phyloP scores from a whole-genome alignment of 2,113 vertebrate genomes.

The Brachyhypopomus gauderio region DNA sequence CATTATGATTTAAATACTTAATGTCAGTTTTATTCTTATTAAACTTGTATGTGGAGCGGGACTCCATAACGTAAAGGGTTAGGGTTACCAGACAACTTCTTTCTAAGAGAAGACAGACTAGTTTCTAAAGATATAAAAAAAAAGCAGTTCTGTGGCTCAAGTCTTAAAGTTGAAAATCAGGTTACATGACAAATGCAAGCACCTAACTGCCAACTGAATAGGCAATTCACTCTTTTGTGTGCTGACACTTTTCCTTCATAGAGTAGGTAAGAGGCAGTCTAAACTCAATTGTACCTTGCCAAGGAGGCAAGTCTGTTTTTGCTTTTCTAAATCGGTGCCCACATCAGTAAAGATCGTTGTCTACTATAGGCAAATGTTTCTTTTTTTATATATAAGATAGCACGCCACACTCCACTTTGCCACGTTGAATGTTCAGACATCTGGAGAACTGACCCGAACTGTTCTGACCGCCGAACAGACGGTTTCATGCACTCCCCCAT shows the following conservation, averaged over 20 bases:
- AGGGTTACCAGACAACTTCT: not conserved
- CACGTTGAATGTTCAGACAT: conserved; percentile 43
- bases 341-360: no score
- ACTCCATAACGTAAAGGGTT: not conserved
- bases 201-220: not conserved
- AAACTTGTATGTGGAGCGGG: not conserved
- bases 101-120: conserved; percentile 28
- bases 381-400: not conserved
- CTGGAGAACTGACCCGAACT: conserved; percentile 10
- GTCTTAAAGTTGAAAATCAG: not conserved
- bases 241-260: not conserved
- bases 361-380: not conserved
- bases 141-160: not conserved
- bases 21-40: no score
- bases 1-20: no score
- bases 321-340: no score
- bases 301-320: no score
- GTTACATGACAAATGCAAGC: conserved; percentile 1
- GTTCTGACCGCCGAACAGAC: not conserved
- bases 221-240: not conserved
- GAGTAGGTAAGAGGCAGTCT: not conserved
- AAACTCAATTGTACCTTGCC: not conserved
- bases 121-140: conserved; percentile 9
- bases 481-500: not conserved
- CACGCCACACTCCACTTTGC: not conserved